A percentile compares a stretch with the other conserved stretches of the same genome.
phyloP scores from a whole-genome alignment of 2,888 invertebrate genomes.

The Acronicta aceris region DNA sequence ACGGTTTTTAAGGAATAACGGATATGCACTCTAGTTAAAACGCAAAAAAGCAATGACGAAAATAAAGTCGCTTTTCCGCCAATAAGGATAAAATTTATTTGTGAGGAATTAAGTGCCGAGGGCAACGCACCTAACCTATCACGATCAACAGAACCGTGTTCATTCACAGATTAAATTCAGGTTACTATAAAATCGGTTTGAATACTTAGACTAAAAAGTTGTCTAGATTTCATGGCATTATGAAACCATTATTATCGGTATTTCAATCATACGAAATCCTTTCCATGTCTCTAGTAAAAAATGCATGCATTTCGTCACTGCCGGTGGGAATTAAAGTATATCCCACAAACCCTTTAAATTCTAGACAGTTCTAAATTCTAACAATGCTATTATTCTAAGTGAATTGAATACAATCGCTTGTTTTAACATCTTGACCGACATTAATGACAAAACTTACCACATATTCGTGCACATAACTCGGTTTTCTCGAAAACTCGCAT shows the following conservation, averaged over 20 bases:
- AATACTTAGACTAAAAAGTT: slow-evolving; percentile 15
- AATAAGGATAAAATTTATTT: too few relatives aligned
- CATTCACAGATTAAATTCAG: slow-evolving; percentile 44
- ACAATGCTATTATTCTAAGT: slow-evolving; percentile 52
- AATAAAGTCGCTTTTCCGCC: slow-evolving; percentile 22
- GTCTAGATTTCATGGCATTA: slow-evolving; percentile 2
- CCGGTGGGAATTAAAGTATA: neutral
- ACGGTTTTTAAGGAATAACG: too few relatives aligned
- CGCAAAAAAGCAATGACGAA: slow-evolving; percentile 22
- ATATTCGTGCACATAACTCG: slow-evolving; percentile 80
- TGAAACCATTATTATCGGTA: neutral
- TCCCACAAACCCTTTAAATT: slow-evolving; percentile 11
- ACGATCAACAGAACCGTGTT: slow-evolving; percentile 47
- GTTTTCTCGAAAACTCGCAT: slow-evolving; percentile 82
- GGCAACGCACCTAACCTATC: slow-evolving; percentile 51
- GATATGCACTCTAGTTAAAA: too few relatives aligned
- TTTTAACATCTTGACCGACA: slow-evolving; percentile 64
- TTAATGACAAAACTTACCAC: slow-evolving; percentile 61
- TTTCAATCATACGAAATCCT: too few relatives aligned
- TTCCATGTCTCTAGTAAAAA: too few relatives aligned
- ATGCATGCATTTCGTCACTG: neutral
- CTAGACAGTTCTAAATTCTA: slow-evolving; percentile 23
- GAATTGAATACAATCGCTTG: slow-evolving; percentile 59
- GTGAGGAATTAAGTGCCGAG: slow-evolving; percentile 35
- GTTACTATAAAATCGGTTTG: slow-evolving; percentile 32